Evolutionary conservation across 2,888 invertebrate species (phyloP).

Genomic region (Nemotelus nigrinus): DNA sequence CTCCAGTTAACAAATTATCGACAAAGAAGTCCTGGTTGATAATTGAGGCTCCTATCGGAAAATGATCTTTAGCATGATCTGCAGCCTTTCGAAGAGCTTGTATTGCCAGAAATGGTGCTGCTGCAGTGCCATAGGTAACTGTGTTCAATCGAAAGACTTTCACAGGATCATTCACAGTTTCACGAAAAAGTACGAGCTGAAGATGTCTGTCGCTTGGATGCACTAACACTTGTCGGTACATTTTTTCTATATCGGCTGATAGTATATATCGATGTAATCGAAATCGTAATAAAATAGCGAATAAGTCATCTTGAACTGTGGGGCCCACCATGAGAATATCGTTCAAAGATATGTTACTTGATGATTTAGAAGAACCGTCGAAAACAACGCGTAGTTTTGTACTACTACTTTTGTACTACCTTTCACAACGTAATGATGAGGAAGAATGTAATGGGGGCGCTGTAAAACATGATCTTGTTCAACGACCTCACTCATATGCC

Average conservation of each 20-base stretch:
- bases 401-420: background rate
- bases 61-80: background rate
- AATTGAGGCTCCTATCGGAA: background rate
- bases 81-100: background rate
- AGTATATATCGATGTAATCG: background rate
- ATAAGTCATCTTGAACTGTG: slow-evolving; percentile 11
- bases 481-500: background rate
- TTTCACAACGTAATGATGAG: slow-evolving; percentile 16
- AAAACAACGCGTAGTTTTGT: slow-evolving; percentile 23
- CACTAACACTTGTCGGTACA: slow-evolving; percentile 17
- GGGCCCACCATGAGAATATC: slow-evolving; percentile 19
- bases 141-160: background rate
- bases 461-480: background rate
- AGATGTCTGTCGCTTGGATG: slow-evolving; percentile 2
- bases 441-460: background rate
- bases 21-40: background rate
- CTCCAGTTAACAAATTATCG: background rate
- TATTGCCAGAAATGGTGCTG: background rate
- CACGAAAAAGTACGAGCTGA: background rate
- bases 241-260: slow-evolving; percentile 10
- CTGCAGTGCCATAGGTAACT: background rate
- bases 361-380: slow-evolving; percentile 13
- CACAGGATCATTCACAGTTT: background rate
- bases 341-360: slow-evolving; percentile 5
- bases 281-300: slow-evolving; percentile 14